phyloP scores from a whole-genome alignment of 2,113 vertebrate genomes.

The Austrofundulus limnaeus region DNA sequence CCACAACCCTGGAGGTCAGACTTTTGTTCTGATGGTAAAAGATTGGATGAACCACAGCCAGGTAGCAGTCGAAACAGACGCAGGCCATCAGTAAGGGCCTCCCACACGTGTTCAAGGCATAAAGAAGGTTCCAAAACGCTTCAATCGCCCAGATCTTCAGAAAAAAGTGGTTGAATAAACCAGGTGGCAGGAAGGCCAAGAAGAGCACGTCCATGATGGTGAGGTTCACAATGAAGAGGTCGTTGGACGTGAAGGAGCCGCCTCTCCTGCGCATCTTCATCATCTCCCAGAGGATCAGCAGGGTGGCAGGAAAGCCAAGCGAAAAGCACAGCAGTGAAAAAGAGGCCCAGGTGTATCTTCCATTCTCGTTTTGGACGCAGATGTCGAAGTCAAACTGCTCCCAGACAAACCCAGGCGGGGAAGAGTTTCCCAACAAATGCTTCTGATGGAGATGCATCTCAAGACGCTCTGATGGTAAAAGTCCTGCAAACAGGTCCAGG shows the following conservation, averaged over 20 bases:
- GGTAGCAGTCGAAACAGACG: conserved; percentile 65
- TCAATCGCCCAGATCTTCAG: rapidly evolving
- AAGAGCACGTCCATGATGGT: conserved; percentile 56
- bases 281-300: conserved; percentile 51
- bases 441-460: not conserved
- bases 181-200: conserved; percentile 23
- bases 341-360: conserved; percentile 1
- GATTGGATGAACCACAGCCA: conserved; percentile 71
- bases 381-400: rapidly evolving
- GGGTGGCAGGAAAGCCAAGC: conserved; percentile 45
- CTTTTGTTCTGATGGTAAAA: conserved; percentile 51
- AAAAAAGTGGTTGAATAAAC: conserved; percentile 3
- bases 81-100: conserved; percentile 64
- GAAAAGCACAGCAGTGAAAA: not conserved
- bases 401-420: not conserved
- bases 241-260: conserved; percentile 29
- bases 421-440: conserved; percentile 2
- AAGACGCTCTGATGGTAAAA: not conserved
- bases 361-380: rapidly evolving
- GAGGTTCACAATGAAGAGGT: conserved; percentile 54
- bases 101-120: conserved; percentile 37
- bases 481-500: conserved; percentile 5
- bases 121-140: rapidly evolving
- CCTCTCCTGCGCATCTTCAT: conserved; percentile 32
- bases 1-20: conserved; percentile 41